These are phyloP conservation scores for Euwallacea fornicatus DNA, from an alignment of 1,140 invertebrate species.

Conservation along the genomic window DNA sequence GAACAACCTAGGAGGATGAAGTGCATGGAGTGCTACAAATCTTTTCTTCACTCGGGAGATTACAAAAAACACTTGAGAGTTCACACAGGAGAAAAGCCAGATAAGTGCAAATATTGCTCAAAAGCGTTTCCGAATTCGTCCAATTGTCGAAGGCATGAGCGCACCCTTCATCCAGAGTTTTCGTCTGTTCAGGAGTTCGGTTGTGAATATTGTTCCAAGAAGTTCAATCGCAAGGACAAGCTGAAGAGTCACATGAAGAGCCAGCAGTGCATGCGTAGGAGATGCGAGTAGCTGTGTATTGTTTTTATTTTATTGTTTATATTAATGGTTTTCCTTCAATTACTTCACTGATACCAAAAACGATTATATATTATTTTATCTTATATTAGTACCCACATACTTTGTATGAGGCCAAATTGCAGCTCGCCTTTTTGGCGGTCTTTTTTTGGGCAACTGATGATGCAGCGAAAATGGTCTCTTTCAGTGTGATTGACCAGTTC, in stretches of 20 bases:
- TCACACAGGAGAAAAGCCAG: constrained; percentile 7
- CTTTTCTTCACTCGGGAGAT: background rate
- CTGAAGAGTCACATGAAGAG: background rate
- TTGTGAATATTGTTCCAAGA: constrained; percentile 7
- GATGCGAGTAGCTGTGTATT: background rate
- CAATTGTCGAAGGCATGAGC: background rate
- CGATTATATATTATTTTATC: background rate
- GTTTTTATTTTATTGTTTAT: background rate
- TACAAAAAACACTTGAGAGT: constrained; percentile 1
- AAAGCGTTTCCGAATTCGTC: background rate
- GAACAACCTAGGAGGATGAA: background rate
- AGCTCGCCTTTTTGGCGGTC: background rate
- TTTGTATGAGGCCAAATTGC: background rate
- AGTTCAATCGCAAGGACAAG: background rate
- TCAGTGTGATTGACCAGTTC: too few relatives aligned
- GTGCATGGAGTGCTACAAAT: background rate
- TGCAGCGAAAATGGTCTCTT: background rate
- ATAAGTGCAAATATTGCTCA: background rate
- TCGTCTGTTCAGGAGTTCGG: background rate
- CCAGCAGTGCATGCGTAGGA: background rate
- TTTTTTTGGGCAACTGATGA: background rate
- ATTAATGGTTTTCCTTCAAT: background rate
- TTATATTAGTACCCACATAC: background rate
- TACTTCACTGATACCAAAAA: background rate
- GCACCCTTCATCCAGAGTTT: background rate